Base-by-base conservation (phyloP, 2,888 invertebrate species). In the Phasia obesa region DNA sequence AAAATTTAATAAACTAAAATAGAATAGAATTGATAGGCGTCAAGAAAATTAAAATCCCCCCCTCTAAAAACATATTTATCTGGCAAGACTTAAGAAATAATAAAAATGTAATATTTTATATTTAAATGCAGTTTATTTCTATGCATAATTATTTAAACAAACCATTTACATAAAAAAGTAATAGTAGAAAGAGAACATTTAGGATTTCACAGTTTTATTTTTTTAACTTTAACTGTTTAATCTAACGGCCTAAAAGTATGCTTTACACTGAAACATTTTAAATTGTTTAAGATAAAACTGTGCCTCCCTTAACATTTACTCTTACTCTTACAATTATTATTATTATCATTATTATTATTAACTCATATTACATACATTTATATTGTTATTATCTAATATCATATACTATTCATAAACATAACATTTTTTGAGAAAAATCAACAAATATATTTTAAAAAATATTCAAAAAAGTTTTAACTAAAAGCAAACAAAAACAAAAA, bases 401-500 rank as follows among this genome's bases (percentile, higher is more conserved):
- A 35, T 15, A 11, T 42, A 15, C 1, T 0, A 42, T n/a, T n/a
- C n/a, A 42, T 13, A 42, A 13, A 42, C 15, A 42, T n/a, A 42
- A 42, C 11, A 13, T 15, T 38, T 38, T 11, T 31, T 3, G 31
- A 11, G 11, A 38, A 38, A 38, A 15, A 42, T 15, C 0, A 42
- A 42, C n/a, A 42, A 42, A 42, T 42, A 42, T 42, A 42, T 42
- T 42, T 42, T 42, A 42, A 42, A 11, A n/a, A 42, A 15, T 42
- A 15, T 42, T 42, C 5, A n/a, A 38, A 42, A 42, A 42, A 42
- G 15, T 42, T 13, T 42, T 3, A 42, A 42, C 38, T n/a, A 15
- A 42, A 42, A 15, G 11, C 38, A 42, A 42, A n/a, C n/a, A n/a
- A n/a, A n/a, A 42, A 42, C 38, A 35, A 35, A 1, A 11, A 11